Evolutionary conservation across 2,888 invertebrate species (phyloP), one percentile per base, ranked within the genome.

Genomic region (Rhyacophila evoluta): DNA sequence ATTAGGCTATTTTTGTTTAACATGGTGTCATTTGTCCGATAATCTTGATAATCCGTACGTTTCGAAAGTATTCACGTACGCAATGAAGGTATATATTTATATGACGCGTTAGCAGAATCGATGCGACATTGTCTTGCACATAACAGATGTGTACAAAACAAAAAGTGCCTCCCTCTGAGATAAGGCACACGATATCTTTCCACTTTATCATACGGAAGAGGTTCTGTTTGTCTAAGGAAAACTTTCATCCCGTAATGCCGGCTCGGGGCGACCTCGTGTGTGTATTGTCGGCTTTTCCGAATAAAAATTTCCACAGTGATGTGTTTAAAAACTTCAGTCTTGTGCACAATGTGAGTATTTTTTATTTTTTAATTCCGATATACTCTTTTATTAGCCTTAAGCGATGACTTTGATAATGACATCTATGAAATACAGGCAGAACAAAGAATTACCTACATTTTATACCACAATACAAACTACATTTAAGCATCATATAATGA

Each of bases 61-160:
- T 33, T 6, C 29, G 2, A 33, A 33, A 33, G 29, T 33, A 6
- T 33, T 6, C 29, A 33, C 29, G 29, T 33, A 8, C 4, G 8
- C 8, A 19, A 8, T 55, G 55, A 8, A 2, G 15, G 25, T 19
- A 4, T 1, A 25, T 55, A 19, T 55, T 10, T 19, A 19, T 41
- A 15, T 41, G 15, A 8, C 15, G 41, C 10, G 3, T 2, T 55
- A 2, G 55, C 19, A 55, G 55, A 55, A 55, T 55, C 55, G 55
- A 55, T 55, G 55, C 55, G 55, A 55, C 55, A 19, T 19, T 55
- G 55, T 2, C 55, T 55, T 55, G 55, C 55, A 55, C 55, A 55
- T 55, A 55, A 55, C 55, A 55, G 25, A 15, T 55, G 55, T 55
- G 55, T 55, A 55, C 55, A 55, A 55, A 55, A 55, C 55, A 55